Evolutionary conservation across 1,140 invertebrate genomes (phyloP), one percentile per base, ranked within the genome.

Genomic region (Musca domestica): DNA sequence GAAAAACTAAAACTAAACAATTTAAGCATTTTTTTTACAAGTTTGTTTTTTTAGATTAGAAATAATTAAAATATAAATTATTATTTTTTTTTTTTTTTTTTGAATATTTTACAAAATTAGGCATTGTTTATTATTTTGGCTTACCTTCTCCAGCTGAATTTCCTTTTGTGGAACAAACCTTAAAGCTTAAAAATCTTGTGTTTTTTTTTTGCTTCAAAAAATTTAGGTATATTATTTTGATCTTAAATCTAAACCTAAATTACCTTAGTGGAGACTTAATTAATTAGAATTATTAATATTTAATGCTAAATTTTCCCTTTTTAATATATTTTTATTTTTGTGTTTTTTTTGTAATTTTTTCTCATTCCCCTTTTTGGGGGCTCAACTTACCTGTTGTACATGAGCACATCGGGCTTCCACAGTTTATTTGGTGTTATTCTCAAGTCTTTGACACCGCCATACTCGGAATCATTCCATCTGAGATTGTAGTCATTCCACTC

Each of bases 401-500:
- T 96, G 72, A 98, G 92, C 64, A 98, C 94, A 85, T 98, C 96
- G 67, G 97, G 96, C 82, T 95, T 96, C 97, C 97, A 99, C 65
- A 99, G 88, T 82, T 93, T 94, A 83, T 94, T 93, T 30, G 95
- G 95, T 64, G 95, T 95, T 77, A 99, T 96, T 73, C 95, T 86
- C 15, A 99, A 88, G 81, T 95, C 93, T 78, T 93, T 92, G 52
- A 99, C 94, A 56, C 92, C 92, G 14, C 95, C 96, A 81, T 92
- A 99, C 73, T 98, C 95, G 25, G 89, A 89, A 76, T 91, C 90
- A 82, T 98, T 96, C 97, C 97, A 99, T 79, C 90, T 87, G 56
- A 99, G 86, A 84, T 98, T 98, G 84, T 95, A 94, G 83, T 98
- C 97, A 78, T 91, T 94, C 97, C 97, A 99, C 87, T 95, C 94